Evolutionary conservation across 2,888 invertebrate genomes (phyloP).

Genomic region (Plebejus anna): DNA sequence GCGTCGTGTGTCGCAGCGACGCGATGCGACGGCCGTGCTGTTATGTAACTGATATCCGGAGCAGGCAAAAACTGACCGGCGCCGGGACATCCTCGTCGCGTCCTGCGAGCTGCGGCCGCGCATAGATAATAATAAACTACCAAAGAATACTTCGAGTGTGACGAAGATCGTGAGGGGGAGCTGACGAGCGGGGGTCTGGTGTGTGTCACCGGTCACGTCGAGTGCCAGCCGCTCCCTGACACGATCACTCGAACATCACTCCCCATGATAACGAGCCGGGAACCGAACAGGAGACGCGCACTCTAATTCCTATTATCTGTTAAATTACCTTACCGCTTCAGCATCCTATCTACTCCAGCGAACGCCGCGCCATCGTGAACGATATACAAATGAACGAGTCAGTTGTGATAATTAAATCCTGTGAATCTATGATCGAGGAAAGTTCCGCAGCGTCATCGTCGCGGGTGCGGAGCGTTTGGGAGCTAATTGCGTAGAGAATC

Average conservation of each 20-base stretch:
- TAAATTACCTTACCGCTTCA: not conserved
- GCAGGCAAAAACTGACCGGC: not conserved
- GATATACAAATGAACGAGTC: not conserved
- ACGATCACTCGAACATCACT: not conserved
- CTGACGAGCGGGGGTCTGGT: not conserved
- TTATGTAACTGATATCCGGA: not conserved
- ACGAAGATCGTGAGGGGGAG: not conserved
- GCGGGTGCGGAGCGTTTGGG: not conserved
- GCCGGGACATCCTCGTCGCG: not conserved
- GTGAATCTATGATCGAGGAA: not conserved
- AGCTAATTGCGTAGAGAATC: conserved; percentile 15
- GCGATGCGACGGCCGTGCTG: not conserved
- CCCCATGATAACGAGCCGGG: not conserved
- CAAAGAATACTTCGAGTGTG: not conserved
- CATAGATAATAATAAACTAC: not conserved
- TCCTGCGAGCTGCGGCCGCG: not conserved
- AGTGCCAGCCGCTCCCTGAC: not conserved
- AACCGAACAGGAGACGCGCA: not conserved
- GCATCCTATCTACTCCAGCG: not conserved
- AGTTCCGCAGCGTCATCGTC: not conserved
- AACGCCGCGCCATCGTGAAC: not conserved
- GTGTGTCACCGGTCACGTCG: not conserved
- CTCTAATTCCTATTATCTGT: not conserved
- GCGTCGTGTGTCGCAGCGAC: not conserved
- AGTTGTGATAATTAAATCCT: conserved; percentile 5